Conservation (phyloP, 2,113 vertebrate species). For the Dipodomys merriami region DNA sequence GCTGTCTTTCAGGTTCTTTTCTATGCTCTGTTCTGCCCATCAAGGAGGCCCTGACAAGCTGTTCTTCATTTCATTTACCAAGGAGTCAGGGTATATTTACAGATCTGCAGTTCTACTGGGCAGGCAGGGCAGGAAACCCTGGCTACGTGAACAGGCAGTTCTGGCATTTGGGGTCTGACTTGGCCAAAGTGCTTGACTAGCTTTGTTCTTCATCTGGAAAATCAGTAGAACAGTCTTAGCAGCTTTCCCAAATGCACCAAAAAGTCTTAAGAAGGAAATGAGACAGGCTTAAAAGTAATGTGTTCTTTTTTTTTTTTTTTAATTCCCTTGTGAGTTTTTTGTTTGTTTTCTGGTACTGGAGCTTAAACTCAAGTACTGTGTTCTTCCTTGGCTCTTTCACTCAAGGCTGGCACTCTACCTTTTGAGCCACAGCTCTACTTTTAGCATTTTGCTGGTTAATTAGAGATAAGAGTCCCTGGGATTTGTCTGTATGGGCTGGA, state of each 20-base stretch:
- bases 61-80: background rate
- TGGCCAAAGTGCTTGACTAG: background rate
- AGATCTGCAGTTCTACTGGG: background rate
- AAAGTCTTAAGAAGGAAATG: background rate
- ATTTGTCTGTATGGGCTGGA: no score
- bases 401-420: no score
- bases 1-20: slow-evolving; percentile 20
- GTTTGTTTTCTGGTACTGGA: no score
- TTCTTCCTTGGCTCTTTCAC: no score
- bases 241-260: background rate
- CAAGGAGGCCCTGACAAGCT: background rate
- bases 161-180: background rate
- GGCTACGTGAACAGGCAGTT: background rate
- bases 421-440: no score
- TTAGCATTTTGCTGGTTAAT: no score
- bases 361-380: no score
- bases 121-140: background rate
- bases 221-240: background rate
- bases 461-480: no score
- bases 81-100: background rate
- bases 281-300: background rate
- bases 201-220: slow-evolving; percentile 2
- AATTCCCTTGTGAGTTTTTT: no score
- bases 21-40: background rate
- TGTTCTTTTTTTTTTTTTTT: no score